Evolutionary conservation across 2,888 invertebrate genomes (phyloP).

Genomic region (Pollenia angustigena): DNA sequence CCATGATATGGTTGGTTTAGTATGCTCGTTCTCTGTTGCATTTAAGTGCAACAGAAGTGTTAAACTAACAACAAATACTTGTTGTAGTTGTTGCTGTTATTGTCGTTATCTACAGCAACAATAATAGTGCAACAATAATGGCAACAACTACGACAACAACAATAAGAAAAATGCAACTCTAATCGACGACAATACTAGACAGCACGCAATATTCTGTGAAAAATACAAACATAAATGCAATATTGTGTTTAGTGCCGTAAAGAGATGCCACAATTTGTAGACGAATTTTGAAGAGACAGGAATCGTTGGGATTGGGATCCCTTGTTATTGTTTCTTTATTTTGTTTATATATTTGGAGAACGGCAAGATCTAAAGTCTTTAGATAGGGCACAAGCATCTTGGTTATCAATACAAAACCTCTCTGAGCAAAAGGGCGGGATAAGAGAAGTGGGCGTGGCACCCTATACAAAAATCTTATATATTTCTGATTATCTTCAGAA

Average conservation of each 20-base stretch:
- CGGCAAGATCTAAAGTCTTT: too few relatives aligned
- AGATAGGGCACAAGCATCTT: too few relatives aligned
- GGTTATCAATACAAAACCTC: too few relatives aligned
- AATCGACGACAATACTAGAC: slow-evolving; percentile 69
- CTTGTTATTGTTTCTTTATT: too few relatives aligned
- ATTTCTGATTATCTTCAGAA: too few relatives aligned
- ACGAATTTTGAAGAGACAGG: too few relatives aligned
- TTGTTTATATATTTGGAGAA: too few relatives aligned
- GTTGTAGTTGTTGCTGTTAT: background rate
- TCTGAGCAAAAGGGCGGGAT: too few relatives aligned
- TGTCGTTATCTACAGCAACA: slow-evolving; percentile 6
- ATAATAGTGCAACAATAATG: background rate
- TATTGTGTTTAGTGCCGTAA: slow-evolving; percentile 20
- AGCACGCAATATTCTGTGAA: slow-evolving; percentile 63
- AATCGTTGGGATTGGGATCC: too few relatives aligned
- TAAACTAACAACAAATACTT: slow-evolving; percentile 65
- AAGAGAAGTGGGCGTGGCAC: too few relatives aligned
- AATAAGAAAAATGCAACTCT: slow-evolving; percentile 59
- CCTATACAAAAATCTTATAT: too few relatives aligned
- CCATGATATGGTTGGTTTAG: slow-evolving; percentile 54
- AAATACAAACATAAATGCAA: slow-evolving; percentile 21
- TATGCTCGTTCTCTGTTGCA: slow-evolving; percentile 18
- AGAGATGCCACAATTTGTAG: slow-evolving; percentile 22
- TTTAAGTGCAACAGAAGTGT: slow-evolving; percentile 69
- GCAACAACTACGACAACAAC: slow-evolving; percentile 15